Base-by-base conservation (phyloP, 2,888 invertebrate species). In the Rhaphigaster nebulosa region DNA sequence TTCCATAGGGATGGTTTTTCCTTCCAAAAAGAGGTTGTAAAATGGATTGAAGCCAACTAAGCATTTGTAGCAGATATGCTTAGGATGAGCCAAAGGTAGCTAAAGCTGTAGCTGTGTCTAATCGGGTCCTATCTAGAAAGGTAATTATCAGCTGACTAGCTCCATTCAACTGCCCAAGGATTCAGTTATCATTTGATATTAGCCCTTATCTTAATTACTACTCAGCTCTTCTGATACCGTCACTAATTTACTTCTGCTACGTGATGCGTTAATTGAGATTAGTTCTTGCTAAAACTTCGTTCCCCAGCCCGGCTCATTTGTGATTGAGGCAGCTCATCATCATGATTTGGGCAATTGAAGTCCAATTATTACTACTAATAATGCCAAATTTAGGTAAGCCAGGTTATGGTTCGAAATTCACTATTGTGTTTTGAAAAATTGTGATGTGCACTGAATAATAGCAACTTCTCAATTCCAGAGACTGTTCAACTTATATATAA, bases 231-330 rank as follows among this genome's bases (percentile, higher is more conserved):
- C 45, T 45, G 45, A 45, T 45, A 84, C 38, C 84, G 45, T 45
- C 84, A n/a, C 84, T 84, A 84, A 84, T 84, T 84, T 84, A 84
- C 45, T 84, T 84, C 84, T 84, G 84, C 84, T 84, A 84, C 84
- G 45, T 84, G 84, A 50, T 84, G 84, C 84, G 84, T 84, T 84
- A 84, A 84, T 84, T 84, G 45, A 84, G 84, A 84, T 84, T 84
- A 84, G 84, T 84, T 84, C 45, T 84, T n/a, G 84, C 45, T 84
- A 45, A n/a, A 84, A 84, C 84, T 84, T 84, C 45, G 13, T 45
- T n/a, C 12, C 41, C 45, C 45, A n/a, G 45, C 15, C 41, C 41
- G 1, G 45, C n/a, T 15, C 45, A 15, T n/a, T n/a, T 84, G 45
- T 84, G 84, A 84, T 84, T n/a, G 84, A 76, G 38, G 20, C 20